Conservation (phyloP, 1,140 invertebrate genomes). For the Augochlora pura region DNA sequence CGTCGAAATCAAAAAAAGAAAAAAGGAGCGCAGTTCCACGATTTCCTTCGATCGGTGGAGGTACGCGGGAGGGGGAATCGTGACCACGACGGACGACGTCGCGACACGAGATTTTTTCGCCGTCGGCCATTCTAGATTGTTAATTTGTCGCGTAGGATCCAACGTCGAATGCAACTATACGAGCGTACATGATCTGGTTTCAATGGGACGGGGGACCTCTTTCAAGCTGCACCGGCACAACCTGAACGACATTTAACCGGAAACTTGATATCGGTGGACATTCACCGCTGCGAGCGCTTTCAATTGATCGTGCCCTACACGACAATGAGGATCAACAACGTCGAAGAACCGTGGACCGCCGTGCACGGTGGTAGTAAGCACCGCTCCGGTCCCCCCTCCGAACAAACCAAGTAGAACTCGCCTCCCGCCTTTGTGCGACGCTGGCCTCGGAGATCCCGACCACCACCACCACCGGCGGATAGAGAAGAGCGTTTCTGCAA, state of each 20-base stretch:
- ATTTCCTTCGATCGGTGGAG: slow-evolving; percentile 7
- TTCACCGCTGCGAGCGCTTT: slow-evolving; percentile 55
- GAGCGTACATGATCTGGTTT: slow-evolving; percentile 47
- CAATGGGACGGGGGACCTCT: slow-evolving; percentile 45
- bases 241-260: slow-evolving; percentile 64
- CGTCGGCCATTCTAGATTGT: slow-evolving; percentile 55
- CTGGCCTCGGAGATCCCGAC: slow-evolving; percentile 29
- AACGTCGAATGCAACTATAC: slow-evolving; percentile 50
- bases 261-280: slow-evolving; percentile 67
- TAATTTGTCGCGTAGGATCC: slow-evolving; percentile 58
- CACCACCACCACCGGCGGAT: background rate
- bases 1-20: background rate
- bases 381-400: slow-evolving; percentile 26
- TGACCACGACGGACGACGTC: background rate
- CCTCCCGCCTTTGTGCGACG: slow-evolving; percentile 45
- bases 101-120: slow-evolving; percentile 2
- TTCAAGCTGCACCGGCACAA: slow-evolving; percentile 58
- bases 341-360: slow-evolving; percentile 42
- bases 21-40: background rate
- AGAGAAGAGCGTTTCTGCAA: slow-evolving; percentile 21
- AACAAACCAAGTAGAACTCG: slow-evolving; percentile 42
- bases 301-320: slow-evolving; percentile 57
- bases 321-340: slow-evolving; percentile 62
- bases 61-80: background rate
- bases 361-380: slow-evolving; percentile 20